Evolutionary conservation across 2,797 vertebrate species (phyloP).

Genomic region (Silurus aristotelis): DNA sequence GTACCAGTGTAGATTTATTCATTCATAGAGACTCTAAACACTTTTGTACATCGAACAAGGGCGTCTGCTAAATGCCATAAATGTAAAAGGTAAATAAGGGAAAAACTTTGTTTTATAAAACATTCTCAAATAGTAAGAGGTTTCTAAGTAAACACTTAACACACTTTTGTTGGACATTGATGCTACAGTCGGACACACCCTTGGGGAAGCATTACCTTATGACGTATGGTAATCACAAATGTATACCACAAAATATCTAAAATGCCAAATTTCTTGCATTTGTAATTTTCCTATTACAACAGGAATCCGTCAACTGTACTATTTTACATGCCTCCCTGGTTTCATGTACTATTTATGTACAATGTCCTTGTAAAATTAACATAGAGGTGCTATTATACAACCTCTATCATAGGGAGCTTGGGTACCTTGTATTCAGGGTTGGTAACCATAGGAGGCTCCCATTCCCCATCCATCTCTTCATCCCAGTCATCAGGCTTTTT

Average conservation of each 20-base stretch:
- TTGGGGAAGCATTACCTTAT: not conserved
- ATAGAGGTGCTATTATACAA: not conserved
- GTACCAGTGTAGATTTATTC: too few relatives aligned
- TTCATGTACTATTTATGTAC: not conserved
- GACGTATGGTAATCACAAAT: not conserved
- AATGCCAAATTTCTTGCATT: not conserved
- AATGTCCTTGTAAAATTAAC: not conserved
- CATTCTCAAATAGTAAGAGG: not conserved
- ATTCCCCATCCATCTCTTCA: slow-evolving; percentile 85
- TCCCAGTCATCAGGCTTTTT: slow-evolving; percentile 87
- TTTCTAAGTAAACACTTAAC: not conserved
- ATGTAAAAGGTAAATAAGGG: not conserved
- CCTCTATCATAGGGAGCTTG: not conserved
- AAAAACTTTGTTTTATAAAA: slow-evolving; percentile 13
- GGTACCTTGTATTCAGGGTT: slow-evolving; percentile 84
- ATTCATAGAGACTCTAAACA: too few relatives aligned
- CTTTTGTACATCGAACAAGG: too few relatives aligned
- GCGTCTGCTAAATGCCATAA: too few relatives aligned
- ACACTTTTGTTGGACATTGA: not conserved
- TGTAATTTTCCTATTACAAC: not conserved
- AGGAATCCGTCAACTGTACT: not conserved
- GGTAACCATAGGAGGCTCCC: slow-evolving; percentile 81
- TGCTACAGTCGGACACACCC: not conserved
- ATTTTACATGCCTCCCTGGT: too few relatives aligned
- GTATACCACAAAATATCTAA: not conserved